phyloP scores from a whole-genome alignment of 2,888 invertebrate genomes.

The Dolichopus griseipennis region DNA sequence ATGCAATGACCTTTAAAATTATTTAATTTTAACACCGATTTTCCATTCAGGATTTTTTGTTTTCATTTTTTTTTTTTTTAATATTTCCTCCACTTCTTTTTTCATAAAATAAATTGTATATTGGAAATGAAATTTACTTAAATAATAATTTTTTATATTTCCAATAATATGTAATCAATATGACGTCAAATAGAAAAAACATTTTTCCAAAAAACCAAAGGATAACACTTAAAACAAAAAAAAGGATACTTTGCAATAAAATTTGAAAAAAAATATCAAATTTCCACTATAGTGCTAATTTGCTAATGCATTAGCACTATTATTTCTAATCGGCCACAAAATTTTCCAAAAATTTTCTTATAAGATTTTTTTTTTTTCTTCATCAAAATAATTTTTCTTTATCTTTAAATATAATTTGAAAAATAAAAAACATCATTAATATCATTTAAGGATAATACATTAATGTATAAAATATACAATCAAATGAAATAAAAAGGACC shows the following conservation, averaged over 20 bases:
- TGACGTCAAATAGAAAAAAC: no score
- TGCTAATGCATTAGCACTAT: conserved; percentile 22
- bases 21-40: not conserved
- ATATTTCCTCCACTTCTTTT: no score
- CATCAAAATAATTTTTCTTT: not conserved
- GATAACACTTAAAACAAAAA: no score
- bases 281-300: conserved; percentile 21
- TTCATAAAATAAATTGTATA: no score
- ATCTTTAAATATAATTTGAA: not conserved
- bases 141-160: no score
- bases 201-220: no score
- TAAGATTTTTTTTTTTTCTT: not conserved
- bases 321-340: conserved; percentile 7
- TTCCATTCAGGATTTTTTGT: not conserved
- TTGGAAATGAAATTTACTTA: no score
- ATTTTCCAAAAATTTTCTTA: not conserved
- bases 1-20: not conserved
- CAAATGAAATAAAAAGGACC: no score
- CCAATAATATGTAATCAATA: no score
- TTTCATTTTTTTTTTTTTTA: no score
- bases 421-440: no score
- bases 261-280: conserved; percentile 18
- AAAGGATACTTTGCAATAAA: not conserved
- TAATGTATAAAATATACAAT: no score
- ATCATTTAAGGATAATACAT: not conserved